Conservation (phyloP, 2,888 invertebrate genomes). For the Tiphia femorata region DNA sequence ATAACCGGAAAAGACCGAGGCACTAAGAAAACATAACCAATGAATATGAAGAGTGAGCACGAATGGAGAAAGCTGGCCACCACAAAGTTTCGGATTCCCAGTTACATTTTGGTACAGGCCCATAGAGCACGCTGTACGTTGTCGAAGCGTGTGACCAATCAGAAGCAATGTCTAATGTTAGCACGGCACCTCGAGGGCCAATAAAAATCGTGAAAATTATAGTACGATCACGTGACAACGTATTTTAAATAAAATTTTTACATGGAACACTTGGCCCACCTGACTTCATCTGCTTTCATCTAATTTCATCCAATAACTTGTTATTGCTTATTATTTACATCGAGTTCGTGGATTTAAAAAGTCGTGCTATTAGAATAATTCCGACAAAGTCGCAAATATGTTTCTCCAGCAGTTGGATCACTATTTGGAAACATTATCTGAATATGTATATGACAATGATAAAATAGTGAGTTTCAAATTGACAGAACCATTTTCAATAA, state of each 20-base stretch:
- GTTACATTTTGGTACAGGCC: background rate
- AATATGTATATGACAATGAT: slow-evolving; percentile 55
- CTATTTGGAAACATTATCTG: slow-evolving; percentile 47
- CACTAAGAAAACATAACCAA: slow-evolving; percentile 13
- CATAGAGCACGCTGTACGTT: background rate
- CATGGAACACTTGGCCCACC: too few relatives aligned
- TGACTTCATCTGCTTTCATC: background rate
- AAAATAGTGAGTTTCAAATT: slow-evolving; percentile 47
- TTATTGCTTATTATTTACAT: too few relatives aligned
- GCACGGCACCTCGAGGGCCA: too few relatives aligned
- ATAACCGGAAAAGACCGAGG: slow-evolving; percentile 57
- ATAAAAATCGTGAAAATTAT: too few relatives aligned
- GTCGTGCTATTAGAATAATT: too few relatives aligned
- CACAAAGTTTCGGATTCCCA: background rate
- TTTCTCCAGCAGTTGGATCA: slow-evolving; percentile 40
- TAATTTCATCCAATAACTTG: too few relatives aligned
- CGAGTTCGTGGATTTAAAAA: too few relatives aligned
- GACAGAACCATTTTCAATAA: background rate
- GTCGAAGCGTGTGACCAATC: too few relatives aligned
- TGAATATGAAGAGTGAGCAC: background rate
- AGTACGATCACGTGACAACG: too few relatives aligned
- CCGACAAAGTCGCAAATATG: too few relatives aligned
- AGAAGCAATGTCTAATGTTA: too few relatives aligned
- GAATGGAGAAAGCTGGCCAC: slow-evolving; percentile 11
- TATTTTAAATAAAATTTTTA: too few relatives aligned